Evolutionary conservation across 2,888 invertebrate genomes (phyloP).

Genomic region (Spialia ferax): DNA sequence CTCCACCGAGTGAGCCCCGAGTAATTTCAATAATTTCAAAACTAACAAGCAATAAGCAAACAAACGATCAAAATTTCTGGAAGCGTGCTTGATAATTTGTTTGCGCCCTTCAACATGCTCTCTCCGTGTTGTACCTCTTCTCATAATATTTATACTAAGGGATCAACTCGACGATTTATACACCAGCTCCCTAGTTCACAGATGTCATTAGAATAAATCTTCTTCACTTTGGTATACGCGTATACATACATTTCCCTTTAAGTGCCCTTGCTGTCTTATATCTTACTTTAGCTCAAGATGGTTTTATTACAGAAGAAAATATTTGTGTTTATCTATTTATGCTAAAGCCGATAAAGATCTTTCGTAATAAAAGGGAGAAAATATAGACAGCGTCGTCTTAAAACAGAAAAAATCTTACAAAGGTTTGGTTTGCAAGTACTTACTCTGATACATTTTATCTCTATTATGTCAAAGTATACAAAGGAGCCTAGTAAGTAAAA

Average conservation of each 20-base stretch:
- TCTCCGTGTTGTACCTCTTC: slow-evolving; percentile 58
- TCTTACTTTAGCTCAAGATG: slow-evolving; percentile 25
- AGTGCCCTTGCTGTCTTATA: slow-evolving; percentile 27
- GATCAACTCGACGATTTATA: slow-evolving; percentile 66
- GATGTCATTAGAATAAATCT: slow-evolving; percentile 61
- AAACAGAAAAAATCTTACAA: slow-evolving; percentile 5
- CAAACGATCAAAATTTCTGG: slow-evolving; percentile 66
- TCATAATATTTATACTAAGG: slow-evolving; percentile 72
- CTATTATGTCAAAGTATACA: slow-evolving; percentile 8
- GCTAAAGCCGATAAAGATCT: not conserved
- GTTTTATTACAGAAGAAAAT: slow-evolving; percentile 21
- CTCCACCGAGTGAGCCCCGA: not conserved
- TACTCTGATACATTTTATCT: not conserved
- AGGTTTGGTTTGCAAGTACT: not conserved
- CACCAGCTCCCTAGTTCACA: slow-evolving; percentile 54
- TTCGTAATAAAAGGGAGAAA: not conserved
- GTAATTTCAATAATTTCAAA: slow-evolving; percentile 46
- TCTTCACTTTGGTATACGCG: slow-evolving; percentile 47
- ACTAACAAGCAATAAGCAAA: slow-evolving; percentile 54
- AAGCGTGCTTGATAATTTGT: slow-evolving; percentile 70
- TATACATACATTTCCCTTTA: slow-evolving; percentile 14
- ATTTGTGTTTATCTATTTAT: not conserved
- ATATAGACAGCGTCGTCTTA: not conserved
- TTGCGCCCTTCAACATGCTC: slow-evolving; percentile 57
- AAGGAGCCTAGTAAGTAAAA: slow-evolving; percentile 25